Evolutionary conservation across 1,140 invertebrate species (phyloP), one percentile per base, ranked within the genome.

Genomic region (Macrobrachium nipponense): DNA sequence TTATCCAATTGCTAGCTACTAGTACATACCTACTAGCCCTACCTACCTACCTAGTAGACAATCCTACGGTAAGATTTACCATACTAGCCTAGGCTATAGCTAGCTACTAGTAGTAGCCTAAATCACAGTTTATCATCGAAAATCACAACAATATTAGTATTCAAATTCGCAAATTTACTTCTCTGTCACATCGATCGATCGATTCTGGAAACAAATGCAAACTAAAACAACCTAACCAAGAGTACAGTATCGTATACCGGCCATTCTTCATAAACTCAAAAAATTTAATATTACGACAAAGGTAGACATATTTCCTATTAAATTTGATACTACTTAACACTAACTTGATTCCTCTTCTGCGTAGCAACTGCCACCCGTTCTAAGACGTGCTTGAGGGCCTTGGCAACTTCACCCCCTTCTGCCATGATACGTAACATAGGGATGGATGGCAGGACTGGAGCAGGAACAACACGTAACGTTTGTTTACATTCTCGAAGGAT

Each of bases 391-490:
- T 44, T 78, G 14, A 87, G 75, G 3, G 86, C 86, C 80, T 66
- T 83, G 62, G 8, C 79, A 12, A 87, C 75, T 58, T 87, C n/a
- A n/a, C n/a, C 86, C 17, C 80, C 86, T 5, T 82, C 86, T 23
- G 68, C 43, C 76, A 43, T 68, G 78, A 66, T 61, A 64, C 73
- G 17, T 72, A 76, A 72, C 62, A 60, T 76, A 36, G 43, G 23
- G 17, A 79, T 27, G 70, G 70, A 73, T 0, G 5, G 1, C 43
- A 8, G 17, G 20, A 11, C 23, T 27, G 0, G 27, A 10, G 10
- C 10, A 27, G 7, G n/a, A n/a, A 10, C 70, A 73, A 43, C 7
- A 23, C 20, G 43, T 43, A 14, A 36, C 27, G 43, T 18, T 73
- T 27, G 43, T 27, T n/a, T 36, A 36, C 17, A 73, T 36, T 10